Evolutionary conservation across 2,888 invertebrate genomes (phyloP).

Genomic region (Calameuta pallipes): DNA sequence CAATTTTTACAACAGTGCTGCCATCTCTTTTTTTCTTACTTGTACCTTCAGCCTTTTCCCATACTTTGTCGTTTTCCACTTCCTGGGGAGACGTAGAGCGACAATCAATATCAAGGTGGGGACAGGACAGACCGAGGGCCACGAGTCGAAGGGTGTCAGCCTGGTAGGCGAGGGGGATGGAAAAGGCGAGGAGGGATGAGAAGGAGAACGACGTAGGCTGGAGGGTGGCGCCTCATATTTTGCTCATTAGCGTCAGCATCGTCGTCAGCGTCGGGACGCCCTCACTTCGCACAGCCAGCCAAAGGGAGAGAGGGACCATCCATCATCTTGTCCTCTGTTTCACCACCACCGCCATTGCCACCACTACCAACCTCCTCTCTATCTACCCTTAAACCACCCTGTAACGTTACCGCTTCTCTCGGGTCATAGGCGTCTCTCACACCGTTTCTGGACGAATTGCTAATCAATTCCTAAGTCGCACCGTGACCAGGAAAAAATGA

Average conservation of each 20-base stretch:
- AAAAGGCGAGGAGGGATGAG: conserved; percentile 11
- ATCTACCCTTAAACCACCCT: neutral
- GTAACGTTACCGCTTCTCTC: conserved; percentile 1
- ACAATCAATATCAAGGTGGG: conserved; percentile 58
- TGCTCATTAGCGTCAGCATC: conserved; percentile 66
- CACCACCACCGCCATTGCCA: conserved; percentile 41
- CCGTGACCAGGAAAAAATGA: neutral
- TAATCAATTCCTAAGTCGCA: neutral
- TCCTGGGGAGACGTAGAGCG: conserved; percentile 39
- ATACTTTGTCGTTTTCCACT: conserved; percentile 22
- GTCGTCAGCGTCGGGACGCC: conserved; percentile 61
- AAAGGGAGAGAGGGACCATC: conserved; percentile 51
- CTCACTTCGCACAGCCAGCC: conserved; percentile 49
- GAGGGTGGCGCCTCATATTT: conserved; percentile 64
- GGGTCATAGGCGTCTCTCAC: conserved; percentile 28
- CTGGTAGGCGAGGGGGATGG: conserved; percentile 17
- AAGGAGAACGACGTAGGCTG: conserved; percentile 26
- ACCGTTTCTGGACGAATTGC: neutral
- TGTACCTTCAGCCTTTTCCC: conserved; percentile 23
- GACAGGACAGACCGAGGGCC: conserved; percentile 20
- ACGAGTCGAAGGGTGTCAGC: conserved; percentile 28
- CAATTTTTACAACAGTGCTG: neutral
- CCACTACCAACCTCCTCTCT: conserved; percentile 6
- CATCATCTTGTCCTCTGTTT: conserved; percentile 61
- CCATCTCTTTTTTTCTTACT: conserved; percentile 35